phyloP scores from a whole-genome alignment of 2,113 vertebrate genomes.

The Sturnus vulgaris region DNA sequence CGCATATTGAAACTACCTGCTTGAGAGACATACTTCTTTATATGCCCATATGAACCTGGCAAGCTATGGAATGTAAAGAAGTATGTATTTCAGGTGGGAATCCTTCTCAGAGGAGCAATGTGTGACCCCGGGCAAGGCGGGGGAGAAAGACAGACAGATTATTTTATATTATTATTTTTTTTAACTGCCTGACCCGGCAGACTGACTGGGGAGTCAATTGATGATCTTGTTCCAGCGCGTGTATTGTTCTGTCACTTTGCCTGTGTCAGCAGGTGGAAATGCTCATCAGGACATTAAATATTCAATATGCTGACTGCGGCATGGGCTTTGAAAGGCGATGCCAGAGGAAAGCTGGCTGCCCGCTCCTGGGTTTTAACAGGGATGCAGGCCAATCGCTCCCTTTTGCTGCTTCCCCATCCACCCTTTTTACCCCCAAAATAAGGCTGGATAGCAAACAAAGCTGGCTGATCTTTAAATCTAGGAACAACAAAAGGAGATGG shows the following conservation, averaged over 20 bases:
- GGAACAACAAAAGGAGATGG: background rate
- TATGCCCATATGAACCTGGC: constrained; percentile 98
- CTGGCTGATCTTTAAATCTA: background rate
- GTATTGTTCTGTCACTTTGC: constrained; percentile 98
- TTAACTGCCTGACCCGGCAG: constrained; percentile 63
- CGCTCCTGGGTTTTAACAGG: constrained; percentile 9
- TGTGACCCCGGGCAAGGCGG: constrained; percentile 1
- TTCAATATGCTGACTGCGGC: constrained; percentile 98
- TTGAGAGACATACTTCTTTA: constrained; percentile 99
- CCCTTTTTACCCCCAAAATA: background rate
- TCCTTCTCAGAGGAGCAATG: constrained; percentile 63
- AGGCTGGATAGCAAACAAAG: background rate
- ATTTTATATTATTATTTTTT: constrained; percentile 19
- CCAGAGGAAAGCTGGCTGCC: constrained; percentile 72
- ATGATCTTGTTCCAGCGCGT: constrained; percentile 80
- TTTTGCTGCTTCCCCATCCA: background rate
- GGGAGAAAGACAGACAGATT: constrained; percentile 47
- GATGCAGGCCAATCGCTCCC: background rate
- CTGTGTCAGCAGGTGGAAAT: constrained; percentile 99
- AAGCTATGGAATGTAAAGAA: constrained; percentile 99
- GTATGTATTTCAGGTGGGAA: constrained; percentile 95
- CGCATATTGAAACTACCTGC: constrained; percentile 78
- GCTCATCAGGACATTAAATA: constrained; percentile 99
- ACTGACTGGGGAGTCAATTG: constrained; percentile 76
- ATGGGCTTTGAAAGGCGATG: constrained; percentile 85